Conservation (phyloP, 2,888 invertebrate species). For the Thysanoteuthis rhombus region DNA sequence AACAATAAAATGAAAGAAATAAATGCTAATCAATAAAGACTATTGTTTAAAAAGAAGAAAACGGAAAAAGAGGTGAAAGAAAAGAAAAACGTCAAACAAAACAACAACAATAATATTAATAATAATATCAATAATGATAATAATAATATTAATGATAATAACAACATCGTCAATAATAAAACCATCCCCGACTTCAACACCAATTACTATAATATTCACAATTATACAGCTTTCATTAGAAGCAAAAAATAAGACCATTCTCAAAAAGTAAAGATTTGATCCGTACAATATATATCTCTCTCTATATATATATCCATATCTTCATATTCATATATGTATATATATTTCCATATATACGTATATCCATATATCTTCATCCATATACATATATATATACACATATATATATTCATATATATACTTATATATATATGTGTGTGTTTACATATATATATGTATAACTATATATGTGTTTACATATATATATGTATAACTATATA, state of each 20-base stretch:
- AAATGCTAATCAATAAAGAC: too few relatives aligned
- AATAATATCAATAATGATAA: neutral
- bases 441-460: neutral
- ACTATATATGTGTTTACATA: neutral
- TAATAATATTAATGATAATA: neutral
- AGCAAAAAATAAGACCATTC: too few relatives aligned
- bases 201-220: too few relatives aligned
- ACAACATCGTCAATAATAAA: neutral
- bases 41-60: too few relatives aligned
- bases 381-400: constrained; percentile 17
- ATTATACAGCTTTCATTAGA: too few relatives aligned
- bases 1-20: neutral
- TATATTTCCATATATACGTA: neutral
- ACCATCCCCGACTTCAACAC: neutral
- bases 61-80: neutral
- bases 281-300: neutral
- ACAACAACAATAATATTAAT: neutral
- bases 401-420: constrained; percentile 22
- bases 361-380: neutral
- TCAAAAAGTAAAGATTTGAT: too few relatives aligned
- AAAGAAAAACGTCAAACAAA: neutral
- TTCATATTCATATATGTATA: neutral
- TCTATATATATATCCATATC: neutral
- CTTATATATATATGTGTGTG: neutral
- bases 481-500: neutral